Percentiles rank a stretch among this genome's conserved stretches.
These are phyloP conservation scores for Hydropotes inermis DNA, from an alignment of 2,113 vertebrate species.

Conservation along the genomic window DNA sequence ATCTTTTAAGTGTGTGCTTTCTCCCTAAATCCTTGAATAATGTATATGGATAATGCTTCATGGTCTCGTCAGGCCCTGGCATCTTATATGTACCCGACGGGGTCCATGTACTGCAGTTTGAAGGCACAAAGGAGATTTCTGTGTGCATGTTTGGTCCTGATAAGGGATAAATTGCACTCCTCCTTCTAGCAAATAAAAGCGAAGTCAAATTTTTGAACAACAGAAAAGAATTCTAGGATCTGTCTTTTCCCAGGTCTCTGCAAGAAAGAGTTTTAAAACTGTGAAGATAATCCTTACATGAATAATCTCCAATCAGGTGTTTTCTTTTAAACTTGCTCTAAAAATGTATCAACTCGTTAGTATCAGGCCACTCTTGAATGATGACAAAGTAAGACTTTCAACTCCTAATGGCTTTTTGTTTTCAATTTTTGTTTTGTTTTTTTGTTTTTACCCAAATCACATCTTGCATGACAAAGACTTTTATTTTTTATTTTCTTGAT, in stretches of 20 bases:
- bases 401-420: conserved; percentile 16
- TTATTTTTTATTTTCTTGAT: conserved; percentile 56
- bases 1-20: background rate
- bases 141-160: fast-evolving
- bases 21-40: background rate
- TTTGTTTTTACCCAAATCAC: background rate
- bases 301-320: background rate
- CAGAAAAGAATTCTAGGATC: background rate
- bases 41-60: background rate
- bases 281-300: background rate
- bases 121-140: background rate
- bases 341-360: background rate
- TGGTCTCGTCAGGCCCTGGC: background rate
- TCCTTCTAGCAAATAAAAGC: background rate
- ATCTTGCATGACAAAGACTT: conserved; percentile 31
- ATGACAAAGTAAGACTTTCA: conserved; percentile 10
- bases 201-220: background rate
- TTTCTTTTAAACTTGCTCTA: background rate
- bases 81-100: background rate
- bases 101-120: background rate
- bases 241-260: background rate
- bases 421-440: conserved; percentile 3
- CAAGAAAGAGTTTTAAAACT: conserved; percentile 20
- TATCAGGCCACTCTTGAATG: background rate
- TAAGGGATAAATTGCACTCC: background rate